Evolutionary conservation across 2,888 invertebrate genomes (phyloP).

Genomic region (Drosophila falleni): DNA sequence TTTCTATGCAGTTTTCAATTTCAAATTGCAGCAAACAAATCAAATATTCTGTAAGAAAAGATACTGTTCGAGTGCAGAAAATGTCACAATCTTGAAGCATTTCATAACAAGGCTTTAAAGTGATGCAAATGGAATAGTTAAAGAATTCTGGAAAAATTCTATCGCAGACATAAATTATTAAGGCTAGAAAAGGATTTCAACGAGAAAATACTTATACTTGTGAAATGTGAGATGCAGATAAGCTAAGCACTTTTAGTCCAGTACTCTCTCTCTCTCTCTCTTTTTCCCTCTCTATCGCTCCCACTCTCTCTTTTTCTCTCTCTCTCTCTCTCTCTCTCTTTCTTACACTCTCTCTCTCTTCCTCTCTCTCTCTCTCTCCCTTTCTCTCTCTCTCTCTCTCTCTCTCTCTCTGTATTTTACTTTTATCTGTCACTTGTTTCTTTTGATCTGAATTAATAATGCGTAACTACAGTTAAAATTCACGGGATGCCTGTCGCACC

Average conservation of each 20-base stretch:
- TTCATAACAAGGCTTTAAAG: background rate
- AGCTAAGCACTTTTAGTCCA: too few species aligned
- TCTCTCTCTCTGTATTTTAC: background rate
- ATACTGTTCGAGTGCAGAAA: background rate
- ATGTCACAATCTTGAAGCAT: background rate
- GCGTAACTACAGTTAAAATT: slow-evolving; percentile 51
- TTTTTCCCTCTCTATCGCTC: too few species aligned
- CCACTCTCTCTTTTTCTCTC: background rate
- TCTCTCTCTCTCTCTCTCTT: background rate
- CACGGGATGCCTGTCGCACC: slow-evolving; percentile 46
- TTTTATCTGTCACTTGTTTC: slow-evolving; percentile 25
- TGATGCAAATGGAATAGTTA: background rate
- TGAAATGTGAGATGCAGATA: background rate
- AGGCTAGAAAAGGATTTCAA: background rate
- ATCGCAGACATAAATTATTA: background rate
- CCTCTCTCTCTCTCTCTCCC: background rate
- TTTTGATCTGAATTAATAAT: slow-evolving; percentile 58
- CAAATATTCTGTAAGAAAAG: slow-evolving; percentile 18
- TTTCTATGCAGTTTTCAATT: slow-evolving; percentile 53
- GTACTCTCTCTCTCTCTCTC: background rate
- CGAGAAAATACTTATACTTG: background rate
- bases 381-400: background rate
- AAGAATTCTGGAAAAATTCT: background rate
- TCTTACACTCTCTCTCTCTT: too few species aligned
- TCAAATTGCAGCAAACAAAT: slow-evolving; percentile 37